phyloP scores from a whole-genome alignment of 2,888 invertebrate species.

The Diarsia brunnea region DNA sequence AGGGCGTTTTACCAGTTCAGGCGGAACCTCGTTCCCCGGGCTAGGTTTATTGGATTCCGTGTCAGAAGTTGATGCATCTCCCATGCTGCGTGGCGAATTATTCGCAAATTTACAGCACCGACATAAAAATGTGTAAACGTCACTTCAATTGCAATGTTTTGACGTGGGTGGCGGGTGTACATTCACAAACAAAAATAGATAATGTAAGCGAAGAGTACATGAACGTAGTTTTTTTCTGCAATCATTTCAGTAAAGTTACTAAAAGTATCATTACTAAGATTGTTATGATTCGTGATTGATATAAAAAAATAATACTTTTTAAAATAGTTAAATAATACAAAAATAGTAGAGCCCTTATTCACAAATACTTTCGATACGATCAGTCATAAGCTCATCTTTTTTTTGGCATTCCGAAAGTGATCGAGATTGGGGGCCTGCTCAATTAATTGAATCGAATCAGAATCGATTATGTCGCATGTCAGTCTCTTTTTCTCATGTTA shows the following conservation, averaged over 20 bases:
- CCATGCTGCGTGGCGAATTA: slow-evolving; percentile 89
- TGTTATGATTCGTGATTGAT: neutral
- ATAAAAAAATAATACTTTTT: neutral
- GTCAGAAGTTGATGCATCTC: slow-evolving; percentile 84
- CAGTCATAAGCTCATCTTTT: too few species aligned
- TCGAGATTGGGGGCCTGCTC: too few species aligned
- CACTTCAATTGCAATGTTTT: slow-evolving; percentile 86
- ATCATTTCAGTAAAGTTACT: neutral
- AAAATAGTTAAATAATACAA: neutral
- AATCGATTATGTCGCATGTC: too few species aligned
- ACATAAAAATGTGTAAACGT: slow-evolving; percentile 89
- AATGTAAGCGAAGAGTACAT: slow-evolving; percentile 8
- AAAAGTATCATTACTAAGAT: too few species aligned
- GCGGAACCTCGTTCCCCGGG: slow-evolving; percentile 74
- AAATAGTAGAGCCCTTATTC: too few species aligned
- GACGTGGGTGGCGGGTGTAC: slow-evolving; percentile 72
- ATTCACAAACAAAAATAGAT: slow-evolving; percentile 51
- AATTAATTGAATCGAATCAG: too few species aligned
- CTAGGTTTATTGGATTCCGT: slow-evolving; percentile 80
- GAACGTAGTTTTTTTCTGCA: neutral
- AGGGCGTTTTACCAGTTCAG: slow-evolving; percentile 78
- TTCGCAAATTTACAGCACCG: slow-evolving; percentile 81
- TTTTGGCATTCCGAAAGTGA: too few species aligned
- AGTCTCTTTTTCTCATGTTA: too few species aligned
- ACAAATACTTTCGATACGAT: too few species aligned